Conservation (phyloP, 2,113 vertebrate genomes). For the Mionectes macconnelli region DNA sequence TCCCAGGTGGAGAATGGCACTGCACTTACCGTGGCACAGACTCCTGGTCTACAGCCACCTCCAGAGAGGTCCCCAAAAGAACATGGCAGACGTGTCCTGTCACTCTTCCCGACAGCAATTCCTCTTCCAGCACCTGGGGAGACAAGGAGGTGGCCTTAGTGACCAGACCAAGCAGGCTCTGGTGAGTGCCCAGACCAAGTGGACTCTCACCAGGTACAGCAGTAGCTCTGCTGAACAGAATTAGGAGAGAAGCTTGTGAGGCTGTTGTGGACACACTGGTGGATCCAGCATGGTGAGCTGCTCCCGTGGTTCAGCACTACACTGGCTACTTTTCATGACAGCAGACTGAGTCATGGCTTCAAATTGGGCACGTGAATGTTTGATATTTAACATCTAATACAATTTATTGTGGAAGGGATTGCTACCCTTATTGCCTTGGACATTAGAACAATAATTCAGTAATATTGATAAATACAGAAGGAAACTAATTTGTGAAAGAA, state of each 20-base stretch:
- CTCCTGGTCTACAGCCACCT: not conserved
- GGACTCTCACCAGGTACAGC: not conserved
- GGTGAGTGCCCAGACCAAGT: no score
- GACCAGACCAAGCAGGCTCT: not conserved
- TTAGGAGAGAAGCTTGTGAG: not conserved
- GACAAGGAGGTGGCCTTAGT: not conserved
- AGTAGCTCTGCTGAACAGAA: not conserved
- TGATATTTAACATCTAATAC: not conserved
- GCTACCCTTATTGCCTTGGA: not conserved
- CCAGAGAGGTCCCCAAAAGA: not conserved
- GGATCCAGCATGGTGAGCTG: not conserved
- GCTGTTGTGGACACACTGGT: not conserved
- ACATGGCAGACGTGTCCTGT: fast-evolving
- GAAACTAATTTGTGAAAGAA: not conserved
- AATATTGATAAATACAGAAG: not conserved
- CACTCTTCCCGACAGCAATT: fast-evolving
- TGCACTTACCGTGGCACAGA: not conserved
- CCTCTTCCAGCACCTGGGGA: not conserved
- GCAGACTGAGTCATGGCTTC: not conserved
- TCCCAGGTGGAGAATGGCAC: not conserved
- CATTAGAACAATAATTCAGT: not conserved
- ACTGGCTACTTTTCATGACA: not conserved
- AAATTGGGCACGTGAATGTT: not conserved
- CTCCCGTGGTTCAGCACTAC: not conserved
- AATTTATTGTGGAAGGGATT: not conserved